phyloP scores from a whole-genome alignment of 2,113 vertebrate species.

The Syngnathus typhle region DNA sequence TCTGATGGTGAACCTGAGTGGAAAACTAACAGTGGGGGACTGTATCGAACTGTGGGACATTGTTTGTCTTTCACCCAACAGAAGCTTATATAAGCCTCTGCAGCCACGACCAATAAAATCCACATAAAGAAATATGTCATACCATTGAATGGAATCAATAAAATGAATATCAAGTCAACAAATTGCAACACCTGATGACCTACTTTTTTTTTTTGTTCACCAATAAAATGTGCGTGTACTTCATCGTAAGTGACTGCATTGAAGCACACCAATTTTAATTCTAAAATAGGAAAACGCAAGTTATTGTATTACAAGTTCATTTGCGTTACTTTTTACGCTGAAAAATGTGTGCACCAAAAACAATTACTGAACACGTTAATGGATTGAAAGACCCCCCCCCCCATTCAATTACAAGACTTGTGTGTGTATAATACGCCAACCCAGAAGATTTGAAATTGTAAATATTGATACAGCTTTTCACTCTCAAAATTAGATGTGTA shows the following conservation, averaged over 20 bases:
- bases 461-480: not conserved
- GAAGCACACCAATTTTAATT: not conserved
- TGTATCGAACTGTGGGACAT: slow-evolving; percentile 39
- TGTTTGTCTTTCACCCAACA: slow-evolving; percentile 58
- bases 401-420: not conserved
- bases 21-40: slow-evolving; percentile 19
- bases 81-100: slow-evolving; percentile 48
- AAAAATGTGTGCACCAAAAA: not conserved
- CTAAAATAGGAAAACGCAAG: too few relatives aligned
- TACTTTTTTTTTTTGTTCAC: not conserved
- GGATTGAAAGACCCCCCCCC: not conserved
- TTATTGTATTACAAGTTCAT: not conserved
- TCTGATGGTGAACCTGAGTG: slow-evolving; percentile 26
- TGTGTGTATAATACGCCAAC: not conserved
- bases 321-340: not conserved
- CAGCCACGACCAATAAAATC: slow-evolving; percentile 35
- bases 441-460: not conserved
- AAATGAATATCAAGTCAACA: slow-evolving; percentile 25
- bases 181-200: not conserved
- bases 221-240: not conserved
- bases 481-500: not conserved
- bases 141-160: slow-evolving; percentile 18
- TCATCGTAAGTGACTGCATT: not conserved
- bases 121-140: slow-evolving; percentile 29
- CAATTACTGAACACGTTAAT: not conserved